These are phyloP conservation scores for Geophilus truncorum DNA, from an alignment of 2,888 invertebrate genomes.

Conservation along the genomic window DNA sequence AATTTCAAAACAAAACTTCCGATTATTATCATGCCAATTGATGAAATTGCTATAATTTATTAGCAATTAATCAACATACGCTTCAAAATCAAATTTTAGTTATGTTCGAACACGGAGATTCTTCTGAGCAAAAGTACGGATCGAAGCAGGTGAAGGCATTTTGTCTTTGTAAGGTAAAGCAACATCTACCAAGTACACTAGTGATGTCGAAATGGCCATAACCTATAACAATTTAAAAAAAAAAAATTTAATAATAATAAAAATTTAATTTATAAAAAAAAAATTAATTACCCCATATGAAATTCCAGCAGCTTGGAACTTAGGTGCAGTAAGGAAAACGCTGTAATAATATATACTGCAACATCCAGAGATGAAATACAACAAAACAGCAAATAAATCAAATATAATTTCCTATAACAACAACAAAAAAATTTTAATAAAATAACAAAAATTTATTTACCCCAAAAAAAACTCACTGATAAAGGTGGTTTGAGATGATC, in stretches of 20 bases:
- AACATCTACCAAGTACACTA: background rate
- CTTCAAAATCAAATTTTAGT: no score
- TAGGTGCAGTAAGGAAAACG: background rate
- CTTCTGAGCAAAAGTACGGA: background rate
- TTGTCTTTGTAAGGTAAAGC: background rate
- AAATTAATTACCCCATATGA: background rate
- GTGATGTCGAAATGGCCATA: background rate
- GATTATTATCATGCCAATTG: no score
- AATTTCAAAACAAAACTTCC: no score
- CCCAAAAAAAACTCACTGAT: no score
- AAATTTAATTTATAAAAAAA: background rate
- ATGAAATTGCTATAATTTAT: no score
- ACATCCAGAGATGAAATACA: background rate
- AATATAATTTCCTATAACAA: background rate
- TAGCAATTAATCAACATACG: no score
- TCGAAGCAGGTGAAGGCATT: background rate
- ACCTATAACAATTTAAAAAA: background rate
- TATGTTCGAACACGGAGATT: background rate
- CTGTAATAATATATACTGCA: background rate
- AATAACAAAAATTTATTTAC: background rate
- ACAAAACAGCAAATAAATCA: background rate
- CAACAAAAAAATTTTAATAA: background rate
- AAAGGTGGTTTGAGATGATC: background rate
- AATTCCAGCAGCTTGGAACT: background rate
- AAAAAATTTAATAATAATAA: background rate